Conservation (phyloP, 1,140 invertebrate species). For the Drosophila mojavensis region DNA sequence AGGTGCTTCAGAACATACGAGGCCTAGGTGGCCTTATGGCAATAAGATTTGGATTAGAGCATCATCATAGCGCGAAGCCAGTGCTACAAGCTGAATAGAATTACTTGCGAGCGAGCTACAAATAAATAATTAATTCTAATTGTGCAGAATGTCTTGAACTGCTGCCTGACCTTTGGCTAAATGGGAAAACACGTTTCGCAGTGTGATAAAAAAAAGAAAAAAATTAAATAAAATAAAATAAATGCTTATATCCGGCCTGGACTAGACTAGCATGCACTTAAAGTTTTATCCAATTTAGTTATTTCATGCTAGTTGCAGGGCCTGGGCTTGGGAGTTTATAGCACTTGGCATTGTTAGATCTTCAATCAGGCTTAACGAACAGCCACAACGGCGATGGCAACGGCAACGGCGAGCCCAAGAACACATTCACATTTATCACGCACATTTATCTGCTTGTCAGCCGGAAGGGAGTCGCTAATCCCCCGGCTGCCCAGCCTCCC, state of each 20-base stretch:
- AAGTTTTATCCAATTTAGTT: constrained; percentile 19
- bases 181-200: background rate
- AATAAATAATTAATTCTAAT: too few relatives aligned
- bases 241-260: background rate
- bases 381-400: constrained; percentile 19
- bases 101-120: background rate
- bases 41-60: too few relatives aligned
- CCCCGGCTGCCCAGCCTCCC: constrained; percentile 6
- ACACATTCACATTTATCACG: constrained; percentile 70
- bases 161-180: background rate
- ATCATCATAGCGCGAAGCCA: background rate
- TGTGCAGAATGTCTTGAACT: too few relatives aligned
- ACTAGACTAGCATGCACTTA: background rate
- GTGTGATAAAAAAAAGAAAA: background rate
- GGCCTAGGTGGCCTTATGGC: too few relatives aligned
- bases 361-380: constrained; percentile 61
- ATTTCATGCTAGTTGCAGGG: constrained; percentile 11
- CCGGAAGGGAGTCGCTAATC: constrained; percentile 56
- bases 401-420: background rate
- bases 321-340: constrained; percentile 12
- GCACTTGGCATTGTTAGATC: constrained; percentile 58
- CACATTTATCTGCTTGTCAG: constrained; percentile 80
- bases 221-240: background rate
- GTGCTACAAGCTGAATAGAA: too few relatives aligned
- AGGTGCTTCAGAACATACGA: background rate